Evolutionary conservation across 2,888 invertebrate genomes (phyloP), one percentile per base, ranked within the genome.

Genomic region (Tillus elongatus): DNA sequence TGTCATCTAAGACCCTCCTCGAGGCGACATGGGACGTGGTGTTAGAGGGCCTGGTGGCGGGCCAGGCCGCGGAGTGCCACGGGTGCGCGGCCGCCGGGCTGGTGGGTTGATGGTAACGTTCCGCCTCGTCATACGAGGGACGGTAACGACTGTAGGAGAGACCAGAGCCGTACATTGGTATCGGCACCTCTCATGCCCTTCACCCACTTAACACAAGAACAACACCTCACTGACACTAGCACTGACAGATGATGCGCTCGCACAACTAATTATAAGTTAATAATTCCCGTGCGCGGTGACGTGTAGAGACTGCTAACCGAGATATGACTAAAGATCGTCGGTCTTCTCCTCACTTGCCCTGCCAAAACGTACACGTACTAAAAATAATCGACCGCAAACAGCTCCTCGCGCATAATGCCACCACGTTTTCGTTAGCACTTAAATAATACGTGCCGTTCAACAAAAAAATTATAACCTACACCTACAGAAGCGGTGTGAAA

Each of bases 331-430:
- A 55, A 49, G 48, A 43, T 40, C n/a, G n/a, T 15, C 37, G 36
- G 42, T 40, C 28, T 37, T 42, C 40, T 39, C 51, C 32, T 33
- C 42, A 36, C 46, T 40, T 41, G 68, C 70, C 68, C 65, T 74
- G 74, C 74, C 74, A 74, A 75, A 72, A 73, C 73, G 72, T 74
- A 73, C n/a, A 72, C 70, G 70, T 67, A 74, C 75, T 76, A 77
- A 75, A 77, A 75, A 76, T 76, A 77, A 44, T 50, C 50, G 50
- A 49, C 44, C 44, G 46, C 50, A 52, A 49, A 49, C 47, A 47
- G 51, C 55, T 53, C 50, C n/a, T n/a, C n/a, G n/a, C n/a, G n/a
- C n/a, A n/a, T n/a, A n/a, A n/a, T n/a, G n/a, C n/a, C n/a, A n/a
- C n/a, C n/a, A n/a, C n/a, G n/a, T n/a, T n/a, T n/a, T n/a, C n/a